These are phyloP conservation scores for Drosophila vallismaia DNA, from an alignment of 2,888 invertebrate genomes.

Conservation along the genomic window DNA sequence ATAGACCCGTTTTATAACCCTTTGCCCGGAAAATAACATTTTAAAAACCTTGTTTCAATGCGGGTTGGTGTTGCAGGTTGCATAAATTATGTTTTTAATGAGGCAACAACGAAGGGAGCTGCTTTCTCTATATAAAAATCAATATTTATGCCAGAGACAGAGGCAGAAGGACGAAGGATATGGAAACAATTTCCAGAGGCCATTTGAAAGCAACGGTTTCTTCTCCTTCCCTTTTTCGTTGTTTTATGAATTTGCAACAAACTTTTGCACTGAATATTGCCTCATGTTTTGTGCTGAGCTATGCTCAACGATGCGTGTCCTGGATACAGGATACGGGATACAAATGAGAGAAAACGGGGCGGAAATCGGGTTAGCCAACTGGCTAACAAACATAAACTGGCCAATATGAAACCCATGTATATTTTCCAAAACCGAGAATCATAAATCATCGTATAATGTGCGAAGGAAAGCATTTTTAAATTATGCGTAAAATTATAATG, in stretches of 20 bases:
- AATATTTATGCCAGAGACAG: conserved; percentile 37
- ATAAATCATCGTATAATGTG: conserved; percentile 15
- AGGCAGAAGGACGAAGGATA: neutral
- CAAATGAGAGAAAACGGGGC: conserved; percentile 6
- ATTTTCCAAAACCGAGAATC: conserved; percentile 17
- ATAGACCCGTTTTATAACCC: neutral
- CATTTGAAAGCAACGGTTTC: neutral
- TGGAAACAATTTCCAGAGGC: conserved; percentile 16
- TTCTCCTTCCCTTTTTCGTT: neutral
- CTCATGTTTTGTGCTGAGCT: conserved; percentile 13
- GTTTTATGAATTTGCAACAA: conserved; percentile 37
- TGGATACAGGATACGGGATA: conserved; percentile 21
- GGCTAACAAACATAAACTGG: conserved; percentile 11
- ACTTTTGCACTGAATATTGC: conserved; percentile 38
- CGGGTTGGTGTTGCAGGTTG: conserved; percentile 25
- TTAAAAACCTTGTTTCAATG: neutral
- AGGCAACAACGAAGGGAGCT: neutral
- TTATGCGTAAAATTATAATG: neutral
- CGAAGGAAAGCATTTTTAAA: neutral
- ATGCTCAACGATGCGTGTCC: conserved; percentile 43
- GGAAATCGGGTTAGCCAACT: neutral
- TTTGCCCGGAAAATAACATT: conserved; percentile 3
- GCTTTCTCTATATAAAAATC: conserved; percentile 29
- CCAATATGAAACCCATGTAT: conserved; percentile 18
- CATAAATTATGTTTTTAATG: conserved; percentile 39